Percentiles rank a stretch among this genome's conserved stretches.
Conservation (phyloP, 2,113 vertebrate species). For the Psilopogon haemacephalus region DNA sequence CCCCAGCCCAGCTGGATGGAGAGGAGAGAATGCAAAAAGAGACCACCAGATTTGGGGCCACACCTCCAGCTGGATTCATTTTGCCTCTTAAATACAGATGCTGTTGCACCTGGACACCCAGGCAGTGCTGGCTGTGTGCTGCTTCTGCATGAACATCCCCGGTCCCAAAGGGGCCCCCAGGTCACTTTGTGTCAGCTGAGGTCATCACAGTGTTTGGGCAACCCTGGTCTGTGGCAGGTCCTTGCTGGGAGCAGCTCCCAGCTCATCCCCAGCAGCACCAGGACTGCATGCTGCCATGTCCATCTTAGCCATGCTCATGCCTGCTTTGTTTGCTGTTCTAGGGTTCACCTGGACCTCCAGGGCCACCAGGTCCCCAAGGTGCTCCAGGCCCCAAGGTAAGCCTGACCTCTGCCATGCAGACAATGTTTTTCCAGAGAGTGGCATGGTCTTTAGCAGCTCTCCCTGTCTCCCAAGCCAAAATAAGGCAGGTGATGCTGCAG, state of each 20-base stretch:
- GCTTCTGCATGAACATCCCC: background rate
- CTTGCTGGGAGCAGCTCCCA: background rate
- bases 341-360: constrained; percentile 86
- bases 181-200: background rate
- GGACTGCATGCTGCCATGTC: background rate
- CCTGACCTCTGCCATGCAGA: background rate
- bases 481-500: background rate
- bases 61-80: background rate
- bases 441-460: accelerated
- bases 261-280: background rate
- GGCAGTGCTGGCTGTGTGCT: accelerated
- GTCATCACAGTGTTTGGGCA: background rate
- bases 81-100: background rate
- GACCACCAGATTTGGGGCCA: background rate
- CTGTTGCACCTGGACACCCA: background rate
- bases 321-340: constrained; percentile 51
- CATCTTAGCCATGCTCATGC: background rate
- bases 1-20: background rate
- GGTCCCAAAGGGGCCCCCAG: accelerated
- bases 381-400: constrained; percentile 86
- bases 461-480: background rate
- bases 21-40: background rate
- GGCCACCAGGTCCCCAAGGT: constrained; percentile 84
- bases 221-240: accelerated
- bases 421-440: accelerated